A percentile compares a stretch with the other conserved stretches of the same genome.
These are phyloP conservation scores for Dendrophyllia cribrosa DNA, from an alignment of 64 coral and sea anemone species.

Conservation along the genomic window DNA sequence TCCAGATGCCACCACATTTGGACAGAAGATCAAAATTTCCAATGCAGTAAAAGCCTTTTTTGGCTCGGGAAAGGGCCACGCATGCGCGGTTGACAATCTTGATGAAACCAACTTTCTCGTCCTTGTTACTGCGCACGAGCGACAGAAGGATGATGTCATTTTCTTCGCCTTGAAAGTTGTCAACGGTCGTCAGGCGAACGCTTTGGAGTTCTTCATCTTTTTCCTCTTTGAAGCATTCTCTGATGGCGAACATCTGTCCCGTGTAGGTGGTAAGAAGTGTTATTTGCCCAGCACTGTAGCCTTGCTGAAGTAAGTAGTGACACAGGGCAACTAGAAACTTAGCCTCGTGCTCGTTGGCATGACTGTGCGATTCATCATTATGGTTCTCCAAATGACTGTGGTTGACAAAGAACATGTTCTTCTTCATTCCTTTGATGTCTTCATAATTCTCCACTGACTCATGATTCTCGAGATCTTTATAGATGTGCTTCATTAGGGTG, in stretches of 20 bases:
- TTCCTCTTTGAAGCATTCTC: conserved; percentile 30
- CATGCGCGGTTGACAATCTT: conserved; percentile 73
- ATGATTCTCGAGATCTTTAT: conserved; percentile 74
- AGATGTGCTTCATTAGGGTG: conserved; percentile 79
- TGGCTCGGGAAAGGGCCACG: conserved; percentile 83
- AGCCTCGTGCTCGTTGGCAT: conserved; percentile 84
- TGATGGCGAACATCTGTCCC: conserved; percentile 79
- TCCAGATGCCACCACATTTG: conserved; percentile 59
- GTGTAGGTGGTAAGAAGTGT: conserved; percentile 94
- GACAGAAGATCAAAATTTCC: conserved; percentile 81
- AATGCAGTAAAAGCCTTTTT: conserved; percentile 86
- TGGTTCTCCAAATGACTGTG: conserved; percentile 66
- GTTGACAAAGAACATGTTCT: conserved; percentile 86
- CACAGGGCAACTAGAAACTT: conserved; percentile 76
- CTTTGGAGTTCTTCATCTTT: conserved; percentile 20
- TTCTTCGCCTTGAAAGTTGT: conserved; percentile 96
- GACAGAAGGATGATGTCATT: conserved; percentile 88
- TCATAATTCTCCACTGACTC: conserved; percentile 68
- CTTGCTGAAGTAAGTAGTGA: conserved; percentile 84
- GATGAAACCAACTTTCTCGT: conserved; percentile 85
- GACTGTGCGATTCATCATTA: conserved; percentile 73
- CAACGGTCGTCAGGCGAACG: conserved; percentile 81
- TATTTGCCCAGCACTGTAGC: conserved; percentile 61
- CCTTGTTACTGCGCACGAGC: conserved; percentile 75
- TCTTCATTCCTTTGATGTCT: conserved; percentile 78